Conservation (phyloP, 2,797 vertebrate genomes). For the Mastacembelus armatus region DNA sequence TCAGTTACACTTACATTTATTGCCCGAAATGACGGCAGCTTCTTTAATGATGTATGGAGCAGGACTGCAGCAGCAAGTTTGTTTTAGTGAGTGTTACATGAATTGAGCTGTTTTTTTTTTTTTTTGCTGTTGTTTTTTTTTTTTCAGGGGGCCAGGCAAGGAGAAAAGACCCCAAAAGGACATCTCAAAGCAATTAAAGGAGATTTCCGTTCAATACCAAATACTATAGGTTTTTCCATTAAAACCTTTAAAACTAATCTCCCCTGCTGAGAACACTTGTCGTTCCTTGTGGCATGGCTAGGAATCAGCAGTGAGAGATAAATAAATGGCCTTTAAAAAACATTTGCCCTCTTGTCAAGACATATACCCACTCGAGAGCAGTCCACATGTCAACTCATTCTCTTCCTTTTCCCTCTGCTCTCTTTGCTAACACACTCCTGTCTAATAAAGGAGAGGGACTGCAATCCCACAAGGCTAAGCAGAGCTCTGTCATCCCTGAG, state of each 20-base stretch:
- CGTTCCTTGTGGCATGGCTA: slow-evolving; percentile 71
- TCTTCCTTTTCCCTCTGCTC: slow-evolving; percentile 70
- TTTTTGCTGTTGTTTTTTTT: slow-evolving; percentile 22
- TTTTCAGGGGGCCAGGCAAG: slow-evolving; percentile 11
- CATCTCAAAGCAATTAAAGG: slow-evolving; percentile 75
- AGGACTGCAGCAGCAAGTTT: slow-evolving; percentile 42
- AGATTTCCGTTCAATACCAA: slow-evolving; percentile 59
- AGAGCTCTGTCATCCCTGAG: slow-evolving; percentile 62
- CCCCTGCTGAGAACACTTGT: slow-evolving; percentile 72
- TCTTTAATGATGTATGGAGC: slow-evolving; percentile 38
- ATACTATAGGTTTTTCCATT: slow-evolving; percentile 66
- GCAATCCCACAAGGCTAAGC: slow-evolving; percentile 66
- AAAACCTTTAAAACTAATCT: slow-evolving; percentile 73
- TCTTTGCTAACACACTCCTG: slow-evolving; percentile 65
- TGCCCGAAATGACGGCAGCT: slow-evolving; percentile 60
- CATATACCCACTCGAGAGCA: slow-evolving; percentile 78
- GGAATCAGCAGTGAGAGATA: slow-evolving; percentile 77
- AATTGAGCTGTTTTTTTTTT: slow-evolving; percentile 30
- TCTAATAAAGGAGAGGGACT: slow-evolving; percentile 78
- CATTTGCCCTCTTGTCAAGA: slow-evolving; percentile 79
- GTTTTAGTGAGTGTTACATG: slow-evolving; percentile 51
- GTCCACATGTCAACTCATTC: slow-evolving; percentile 78
- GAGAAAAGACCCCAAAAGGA: slow-evolving; percentile 51
- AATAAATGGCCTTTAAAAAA: slow-evolving; percentile 82
- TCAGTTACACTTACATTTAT: slow-evolving; percentile 70